phyloP scores from a whole-genome alignment of 2,113 vertebrate genomes.

The Embiotoca jacksoni region DNA sequence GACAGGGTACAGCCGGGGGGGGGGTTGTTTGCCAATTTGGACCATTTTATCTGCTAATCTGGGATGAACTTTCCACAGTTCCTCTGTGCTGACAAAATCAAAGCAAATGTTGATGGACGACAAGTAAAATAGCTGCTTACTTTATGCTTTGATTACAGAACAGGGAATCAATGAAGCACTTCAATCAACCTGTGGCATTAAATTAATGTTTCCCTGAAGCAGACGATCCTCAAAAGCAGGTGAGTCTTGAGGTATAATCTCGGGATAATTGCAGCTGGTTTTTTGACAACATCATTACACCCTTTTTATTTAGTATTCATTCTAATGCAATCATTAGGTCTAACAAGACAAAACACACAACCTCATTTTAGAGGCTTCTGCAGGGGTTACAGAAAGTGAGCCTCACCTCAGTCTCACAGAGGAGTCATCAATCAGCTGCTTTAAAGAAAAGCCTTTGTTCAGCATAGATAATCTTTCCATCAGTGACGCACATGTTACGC shows the following conservation, averaged over 20 bases:
- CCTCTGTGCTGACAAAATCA: neutral
- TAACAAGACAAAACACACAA: neutral
- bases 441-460: slow-evolving; percentile 18
- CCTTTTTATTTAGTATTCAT: neutral
- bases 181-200: neutral
- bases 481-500: slow-evolving; percentile 9
- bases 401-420: neutral
- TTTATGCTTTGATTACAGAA: neutral
- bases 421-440: slow-evolving; percentile 12
- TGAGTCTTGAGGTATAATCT: no score
- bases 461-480: slow-evolving; percentile 29
- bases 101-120: neutral
- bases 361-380: neutral
- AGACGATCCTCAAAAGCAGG: no score
- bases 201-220: neutral
- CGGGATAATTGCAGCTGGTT: no score
- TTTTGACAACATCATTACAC: neutral
- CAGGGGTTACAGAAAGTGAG: neutral
- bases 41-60: slow-evolving; percentile 30
- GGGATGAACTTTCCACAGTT: slow-evolving; percentile 10
- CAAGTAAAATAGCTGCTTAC: neutral
- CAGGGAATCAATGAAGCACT: neutral
- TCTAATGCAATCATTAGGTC: neutral
- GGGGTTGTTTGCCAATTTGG: slow-evolving; percentile 13
- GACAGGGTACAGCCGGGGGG: slow-evolving; percentile 16